Evolutionary conservation across 2,888 invertebrate species (phyloP), one percentile per base, ranked within the genome.

Genomic region (Hypselothyrea guttata): DNA sequence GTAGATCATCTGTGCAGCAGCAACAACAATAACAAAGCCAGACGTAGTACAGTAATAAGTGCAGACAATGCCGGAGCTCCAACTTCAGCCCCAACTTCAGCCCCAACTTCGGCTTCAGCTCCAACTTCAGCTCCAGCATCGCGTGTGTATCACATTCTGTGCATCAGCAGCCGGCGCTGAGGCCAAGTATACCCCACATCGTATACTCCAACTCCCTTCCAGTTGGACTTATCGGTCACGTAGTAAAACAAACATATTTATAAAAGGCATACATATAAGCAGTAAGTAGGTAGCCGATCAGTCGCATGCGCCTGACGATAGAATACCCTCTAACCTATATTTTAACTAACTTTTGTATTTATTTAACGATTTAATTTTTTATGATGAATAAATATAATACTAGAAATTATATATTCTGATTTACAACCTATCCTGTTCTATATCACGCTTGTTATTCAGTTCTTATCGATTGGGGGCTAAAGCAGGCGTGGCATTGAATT

Each of bases 211-310:
- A 5, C 13, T 22, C 16, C 4, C 12, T 8, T 1, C n/a, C 18
- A 11, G 1, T 15, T 38, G n/a, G n/a, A 8, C 41, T 51, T 78
- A 86, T 86, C 85, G 88, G 89, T 89, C 89, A 89, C 89, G 89
- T 89, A 89, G 76, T 86, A 86, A 86, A 89, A 87, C 89, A 89
- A 89, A 89, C 89, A 89, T 87, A 86, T 88, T 88, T 85, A 88
- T 87, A 78, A 73, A n/a, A 49, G 48, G 63, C 76, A 77, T 59
- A 57, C 31, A 35, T 41, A 41, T 13, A 40, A 15, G 51, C 33
- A 54, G 27, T 16, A 47, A 54, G 54, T 72, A 52, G 8, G 7
- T 8, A 12, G n/a, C n/a, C n/a, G n/a, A n/a, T n/a, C n/a, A n/a
- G n/a, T n/a, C n/a, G n/a, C n/a, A n/a, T n/a, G n/a, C n/a, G n/a